Base-by-base conservation (phyloP, 2,113 vertebrate species). In the Tachuris rubrigastra region DNA sequence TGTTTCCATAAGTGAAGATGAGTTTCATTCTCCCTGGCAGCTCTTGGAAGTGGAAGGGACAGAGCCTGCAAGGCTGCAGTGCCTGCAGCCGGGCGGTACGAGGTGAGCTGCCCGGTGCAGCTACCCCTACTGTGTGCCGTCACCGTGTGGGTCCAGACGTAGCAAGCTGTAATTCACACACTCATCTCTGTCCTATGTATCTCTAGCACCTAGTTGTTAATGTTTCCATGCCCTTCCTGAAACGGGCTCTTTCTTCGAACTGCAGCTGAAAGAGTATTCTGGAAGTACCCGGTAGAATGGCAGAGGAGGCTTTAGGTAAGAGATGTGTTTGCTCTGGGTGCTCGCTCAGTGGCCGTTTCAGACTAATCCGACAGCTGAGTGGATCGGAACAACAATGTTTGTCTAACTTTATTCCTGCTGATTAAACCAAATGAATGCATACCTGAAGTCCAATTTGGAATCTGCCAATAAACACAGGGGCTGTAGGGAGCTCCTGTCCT, bases 81-180 rank as follows among this genome's bases (percentile, higher is more conserved):
- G 59, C 8, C 55, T 12, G 39, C 59, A 59, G 41, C 28, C 3
- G 3, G 47, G 69, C 5, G 1, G 27, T 31, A 2, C 1, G 0
- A 7, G 14, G 13, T 4, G 25, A 6, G 35, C 60, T 9, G 8
- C n/a, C 46, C 27, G 0, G 15, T 4, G 19, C 58, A 19, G n/a
- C 53, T 37, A 0, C 16, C 44, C 1, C 18, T 27, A 0, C 35
- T 31, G 13, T 1, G 12, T 39, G 42, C 77, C 4, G 0, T 73
- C 62, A 31, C 47, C 8, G 0, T 9, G 12, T 1, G 65, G 42
- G 25, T 63, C 15, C 66, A 6, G 49, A 53, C 1, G 1, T 7
- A 46, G 37, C 76, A 67, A 14, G 65, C 53, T 33, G 33, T 50
- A 6, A 0, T 17, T 33, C 73, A 2, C 19, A 4, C 1, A 0